phyloP scores from a whole-genome alignment of 2,888 invertebrate species.

The Willowsia nigromaculata region DNA sequence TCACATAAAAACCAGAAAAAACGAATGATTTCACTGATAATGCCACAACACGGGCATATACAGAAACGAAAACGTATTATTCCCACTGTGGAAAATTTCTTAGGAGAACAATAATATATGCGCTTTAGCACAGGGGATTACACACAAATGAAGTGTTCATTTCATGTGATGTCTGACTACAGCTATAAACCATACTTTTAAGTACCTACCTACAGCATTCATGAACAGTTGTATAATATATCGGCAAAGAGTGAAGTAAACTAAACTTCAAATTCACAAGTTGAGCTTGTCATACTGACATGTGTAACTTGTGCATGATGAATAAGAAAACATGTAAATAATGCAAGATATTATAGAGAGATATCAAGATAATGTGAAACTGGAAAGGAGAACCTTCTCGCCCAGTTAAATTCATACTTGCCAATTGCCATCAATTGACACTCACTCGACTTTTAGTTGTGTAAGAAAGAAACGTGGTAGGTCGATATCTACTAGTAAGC shows the following conservation, averaged over 20 bases:
- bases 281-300: not conserved
- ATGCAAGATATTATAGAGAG: not conserved
- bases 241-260: not conserved
- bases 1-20: slow-evolving; percentile 58
- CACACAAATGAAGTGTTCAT: not conserved
- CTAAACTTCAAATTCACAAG: not conserved
- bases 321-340: not conserved
- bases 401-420: not conserved
- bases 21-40: slow-evolving; percentile 44
- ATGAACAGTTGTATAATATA: not conserved
- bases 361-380: not conserved
- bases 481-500: not conserved
- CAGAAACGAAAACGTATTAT: not conserved
- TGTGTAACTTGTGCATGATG: not conserved
- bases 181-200: not conserved
- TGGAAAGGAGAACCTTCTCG: not conserved
- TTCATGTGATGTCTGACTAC: not conserved
- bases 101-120: not conserved
- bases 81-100: not conserved
- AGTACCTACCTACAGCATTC: not conserved
- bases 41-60: not conserved
- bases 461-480: not conserved
- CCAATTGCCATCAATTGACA: slow-evolving; percentile 19
- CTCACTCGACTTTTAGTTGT: not conserved
- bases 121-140: not conserved